phyloP scores from a whole-genome alignment of 1,140 invertebrate genomes.

The Calliphora vicina region DNA sequence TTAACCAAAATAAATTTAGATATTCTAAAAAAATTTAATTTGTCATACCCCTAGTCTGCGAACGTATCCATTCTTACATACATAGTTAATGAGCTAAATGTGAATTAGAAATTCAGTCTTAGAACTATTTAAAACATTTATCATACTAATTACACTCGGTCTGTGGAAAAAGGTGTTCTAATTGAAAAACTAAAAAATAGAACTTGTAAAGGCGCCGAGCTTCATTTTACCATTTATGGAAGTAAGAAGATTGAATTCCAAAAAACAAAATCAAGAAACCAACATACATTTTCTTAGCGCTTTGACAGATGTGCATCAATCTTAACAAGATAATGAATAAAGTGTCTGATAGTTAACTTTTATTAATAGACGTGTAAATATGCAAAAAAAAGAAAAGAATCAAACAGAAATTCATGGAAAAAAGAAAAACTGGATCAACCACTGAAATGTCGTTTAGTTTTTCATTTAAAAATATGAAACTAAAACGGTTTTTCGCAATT shows the following conservation, averaged over 20 bases:
- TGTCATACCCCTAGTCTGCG: too few species aligned
- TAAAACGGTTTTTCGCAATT: not conserved
- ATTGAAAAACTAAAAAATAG: constrained; percentile 22
- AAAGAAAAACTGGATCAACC: not conserved
- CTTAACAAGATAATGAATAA: constrained; percentile 6
- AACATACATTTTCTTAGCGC: not conserved
- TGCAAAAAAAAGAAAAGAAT: not conserved
- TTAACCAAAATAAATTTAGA: too few species aligned
- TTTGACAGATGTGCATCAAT: constrained; percentile 28
- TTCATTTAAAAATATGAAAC: not conserved
- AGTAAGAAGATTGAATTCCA: not conserved
- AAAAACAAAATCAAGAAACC: too few species aligned
- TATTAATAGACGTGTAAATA: constrained; percentile 30
- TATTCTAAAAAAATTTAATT: too few species aligned
- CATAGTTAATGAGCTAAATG: not conserved
- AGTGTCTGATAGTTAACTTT: constrained; percentile 4
- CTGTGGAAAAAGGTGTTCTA: not conserved
- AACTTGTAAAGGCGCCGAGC: not conserved
- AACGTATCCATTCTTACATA: not conserved
- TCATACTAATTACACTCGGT: not conserved
- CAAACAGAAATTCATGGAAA: not conserved
- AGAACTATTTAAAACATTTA: not conserved
- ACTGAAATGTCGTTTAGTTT: not conserved
- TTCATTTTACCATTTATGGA: not conserved
- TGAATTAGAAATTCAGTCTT: not conserved